phyloP scores from a whole-genome alignment of 2,113 vertebrate genomes.

The Probosciger aterrimus region DNA sequence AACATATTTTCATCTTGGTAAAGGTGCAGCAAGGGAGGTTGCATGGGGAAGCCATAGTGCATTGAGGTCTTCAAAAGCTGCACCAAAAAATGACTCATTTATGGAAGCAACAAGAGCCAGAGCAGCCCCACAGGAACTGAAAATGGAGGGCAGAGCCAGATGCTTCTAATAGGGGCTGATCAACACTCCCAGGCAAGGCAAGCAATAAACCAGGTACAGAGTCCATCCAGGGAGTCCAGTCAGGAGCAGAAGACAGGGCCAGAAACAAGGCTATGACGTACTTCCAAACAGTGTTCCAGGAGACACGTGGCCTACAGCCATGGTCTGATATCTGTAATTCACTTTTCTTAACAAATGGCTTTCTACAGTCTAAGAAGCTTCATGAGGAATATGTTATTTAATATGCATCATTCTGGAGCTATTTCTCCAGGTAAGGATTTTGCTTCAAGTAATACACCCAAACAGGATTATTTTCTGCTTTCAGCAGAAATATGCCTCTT shows the following conservation, averaged over 20 bases:
- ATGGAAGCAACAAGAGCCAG: not conserved
- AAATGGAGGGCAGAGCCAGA: not conserved
- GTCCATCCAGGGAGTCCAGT: not conserved
- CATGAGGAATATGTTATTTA: not conserved
- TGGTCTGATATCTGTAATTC: not conserved
- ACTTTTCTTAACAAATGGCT: not conserved
- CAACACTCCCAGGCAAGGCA: not conserved
- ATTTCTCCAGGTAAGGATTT: not conserved
- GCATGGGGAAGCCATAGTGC: not conserved
- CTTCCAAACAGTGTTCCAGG: not conserved
- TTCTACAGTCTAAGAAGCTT: not conserved
- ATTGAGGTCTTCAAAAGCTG: not conserved
- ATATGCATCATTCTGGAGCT: not conserved
- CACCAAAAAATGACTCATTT: not conserved
- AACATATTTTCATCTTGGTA: not conserved
- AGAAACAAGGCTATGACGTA: not conserved
- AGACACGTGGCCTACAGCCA: not conserved
- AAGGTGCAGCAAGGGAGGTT: not conserved
- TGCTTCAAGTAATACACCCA: not conserved
- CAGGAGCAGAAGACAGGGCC: not conserved
- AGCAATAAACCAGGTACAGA: not conserved
- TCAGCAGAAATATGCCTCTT: not conserved
- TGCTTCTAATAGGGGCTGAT: not conserved
- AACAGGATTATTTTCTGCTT: not conserved
- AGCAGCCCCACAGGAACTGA: not conserved